A percentile compares a stretch with the other conserved stretches of the same genome.
These are phyloP conservation scores for Chiroxiphia lanceolata DNA, from an alignment of 2,797 vertebrate species.

Conservation along the genomic window DNA sequence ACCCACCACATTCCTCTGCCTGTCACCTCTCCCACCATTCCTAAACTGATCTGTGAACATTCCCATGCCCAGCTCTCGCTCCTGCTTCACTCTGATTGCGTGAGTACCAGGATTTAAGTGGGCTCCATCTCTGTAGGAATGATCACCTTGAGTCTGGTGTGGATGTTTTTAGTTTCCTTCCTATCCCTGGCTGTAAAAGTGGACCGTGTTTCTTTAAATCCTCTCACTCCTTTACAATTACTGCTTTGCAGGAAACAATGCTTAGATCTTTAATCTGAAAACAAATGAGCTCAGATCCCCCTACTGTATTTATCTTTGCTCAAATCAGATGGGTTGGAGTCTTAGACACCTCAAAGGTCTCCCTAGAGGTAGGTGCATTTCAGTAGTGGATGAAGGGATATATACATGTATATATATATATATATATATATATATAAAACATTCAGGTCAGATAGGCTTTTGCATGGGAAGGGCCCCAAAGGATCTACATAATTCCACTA, in stretches of 20 bases:
- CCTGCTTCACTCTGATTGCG: neutral
- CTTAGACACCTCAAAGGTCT: neutral
- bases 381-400: constrained; percentile 1
- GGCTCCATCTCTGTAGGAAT: neutral
- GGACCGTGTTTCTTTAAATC: constrained; percentile 37
- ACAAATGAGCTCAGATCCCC: neutral
- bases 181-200: neutral
- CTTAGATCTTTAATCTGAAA: constrained; percentile 27
- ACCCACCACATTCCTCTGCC: neutral
- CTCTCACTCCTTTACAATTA: neutral
- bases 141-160: neutral
- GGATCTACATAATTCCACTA: constrained; percentile 41
- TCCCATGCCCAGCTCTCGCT: neutral
- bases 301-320: constrained; percentile 16
- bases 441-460: constrained; percentile 20
- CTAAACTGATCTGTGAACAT: neutral
- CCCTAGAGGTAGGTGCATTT: constrained; percentile 14
- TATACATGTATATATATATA: neutral
- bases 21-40: neutral
- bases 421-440: neutral
- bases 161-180: neutral
- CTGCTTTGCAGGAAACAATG: constrained; percentile 14
- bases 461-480: constrained; percentile 5
- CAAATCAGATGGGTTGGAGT: constrained; percentile 22
- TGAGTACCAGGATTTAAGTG: neutral